A percentile compares a stretch with the other conserved stretches of the same genome.
Evolutionary conservation across 2,888 invertebrate species (phyloP).

Genomic region (Zaprionus bogoriensis): DNA sequence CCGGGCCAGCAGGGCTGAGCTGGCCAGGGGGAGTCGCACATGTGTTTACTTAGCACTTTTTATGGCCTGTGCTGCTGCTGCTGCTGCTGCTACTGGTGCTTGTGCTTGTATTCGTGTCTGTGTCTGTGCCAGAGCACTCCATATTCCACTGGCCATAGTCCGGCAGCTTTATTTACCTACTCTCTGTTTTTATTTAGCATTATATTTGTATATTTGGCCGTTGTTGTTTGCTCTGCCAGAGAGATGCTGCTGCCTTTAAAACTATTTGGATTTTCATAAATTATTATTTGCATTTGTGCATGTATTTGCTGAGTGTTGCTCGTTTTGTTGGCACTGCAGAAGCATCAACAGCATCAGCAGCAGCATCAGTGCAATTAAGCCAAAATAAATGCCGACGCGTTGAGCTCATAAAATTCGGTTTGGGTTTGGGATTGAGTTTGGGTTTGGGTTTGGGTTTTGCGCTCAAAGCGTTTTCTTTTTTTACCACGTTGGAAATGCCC

Average conservation of each 20-base stretch:
- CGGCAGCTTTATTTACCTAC: constrained; percentile 63
- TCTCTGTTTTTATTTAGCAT: constrained; percentile 64
- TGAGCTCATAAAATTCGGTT: constrained; percentile 56
- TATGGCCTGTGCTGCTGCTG: constrained; percentile 60
- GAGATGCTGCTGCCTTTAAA: constrained; percentile 15
- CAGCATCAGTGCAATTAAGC: constrained; percentile 26
- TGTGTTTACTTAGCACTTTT: constrained; percentile 76
- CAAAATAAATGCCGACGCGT: constrained; percentile 41
- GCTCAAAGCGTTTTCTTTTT: too few species aligned
- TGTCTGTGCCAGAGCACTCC: constrained; percentile 25
- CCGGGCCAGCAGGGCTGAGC: background rate
- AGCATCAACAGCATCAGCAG: too few species aligned
- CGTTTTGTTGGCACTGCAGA: constrained; percentile 3
- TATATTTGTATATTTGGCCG: constrained; percentile 47
- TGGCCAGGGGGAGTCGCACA: constrained; percentile 38
- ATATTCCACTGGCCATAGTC: constrained; percentile 16
- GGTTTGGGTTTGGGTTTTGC: too few species aligned
- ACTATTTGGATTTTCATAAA: constrained; percentile 69
- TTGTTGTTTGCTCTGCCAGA: constrained; percentile 18
- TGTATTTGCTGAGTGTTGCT: constrained; percentile 13
- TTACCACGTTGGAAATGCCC: constrained; percentile 12
- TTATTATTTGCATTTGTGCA: constrained; percentile 61
- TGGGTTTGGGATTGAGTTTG: too few species aligned
- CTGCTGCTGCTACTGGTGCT: too few species aligned
- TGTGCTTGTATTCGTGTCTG: background rate